Conservation (phyloP, 2,888 invertebrate genomes). For the Thumatha senex region DNA sequence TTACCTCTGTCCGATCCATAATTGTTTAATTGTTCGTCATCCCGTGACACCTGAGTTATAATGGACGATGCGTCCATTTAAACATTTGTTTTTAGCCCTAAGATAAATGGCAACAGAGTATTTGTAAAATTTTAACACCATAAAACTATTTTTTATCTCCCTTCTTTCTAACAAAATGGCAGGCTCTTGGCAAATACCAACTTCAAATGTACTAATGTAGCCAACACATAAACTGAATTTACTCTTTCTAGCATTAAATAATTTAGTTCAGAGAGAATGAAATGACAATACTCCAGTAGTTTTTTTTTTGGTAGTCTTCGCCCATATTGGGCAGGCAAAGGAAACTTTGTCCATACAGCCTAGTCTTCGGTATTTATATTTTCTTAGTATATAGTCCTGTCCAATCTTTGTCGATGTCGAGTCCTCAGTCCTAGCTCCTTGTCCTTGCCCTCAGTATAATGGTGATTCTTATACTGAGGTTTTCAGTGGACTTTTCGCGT, state of each 20-base stretch:
- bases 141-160: conserved; percentile 84
- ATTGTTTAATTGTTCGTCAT: conserved; percentile 97
- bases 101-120: conserved; percentile 78
- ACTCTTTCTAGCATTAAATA: conserved; percentile 40
- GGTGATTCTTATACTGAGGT: too few relatives aligned
- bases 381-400: too few relatives aligned
- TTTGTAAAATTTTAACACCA: conserved; percentile 81
- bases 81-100: conserved; percentile 82
- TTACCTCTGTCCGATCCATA: conserved; percentile 97
- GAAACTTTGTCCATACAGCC: too few relatives aligned
- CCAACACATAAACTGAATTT: conserved; percentile 58
- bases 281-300: conserved; percentile 25
- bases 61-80: conserved; percentile 99
- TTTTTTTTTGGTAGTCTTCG: conserved; percentile 32
- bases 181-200: conserved; percentile 80
- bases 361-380: too few relatives aligned
- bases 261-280: conserved; percentile 36
- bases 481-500: too few relatives aligned
- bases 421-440: too few relatives aligned
- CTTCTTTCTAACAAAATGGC: conserved; percentile 84
- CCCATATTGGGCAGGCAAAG: too few relatives aligned
- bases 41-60: conserved; percentile 98
- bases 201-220: conserved; percentile 58
- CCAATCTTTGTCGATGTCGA: too few relatives aligned
- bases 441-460: too few relatives aligned